Evolutionary conservation across 2,113 vertebrate genomes (phyloP).

Genomic region (Centropus bengalensis): DNA sequence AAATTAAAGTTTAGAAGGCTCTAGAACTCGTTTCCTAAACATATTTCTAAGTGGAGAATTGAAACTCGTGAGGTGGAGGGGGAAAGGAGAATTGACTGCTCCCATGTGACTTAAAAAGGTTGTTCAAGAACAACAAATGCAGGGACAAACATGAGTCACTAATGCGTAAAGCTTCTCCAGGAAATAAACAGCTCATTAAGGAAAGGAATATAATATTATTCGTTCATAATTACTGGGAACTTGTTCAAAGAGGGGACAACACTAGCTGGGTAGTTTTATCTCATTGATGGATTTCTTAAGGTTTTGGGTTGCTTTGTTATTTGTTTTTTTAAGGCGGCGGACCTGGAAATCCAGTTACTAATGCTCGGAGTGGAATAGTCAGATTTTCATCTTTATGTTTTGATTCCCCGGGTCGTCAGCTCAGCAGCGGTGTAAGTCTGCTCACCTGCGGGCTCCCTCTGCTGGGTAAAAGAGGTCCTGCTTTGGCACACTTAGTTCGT

Average conservation of each 20-base stretch:
- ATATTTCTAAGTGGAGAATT: background rate
- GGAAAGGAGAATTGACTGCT: background rate
- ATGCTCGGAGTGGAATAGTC: background rate
- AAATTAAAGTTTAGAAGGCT: slow-evolving; percentile 22
- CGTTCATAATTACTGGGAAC: background rate
- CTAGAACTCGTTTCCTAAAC: background rate
- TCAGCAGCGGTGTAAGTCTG: background rate
- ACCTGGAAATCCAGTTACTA: background rate
- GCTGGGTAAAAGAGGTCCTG: background rate
- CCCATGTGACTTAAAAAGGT: background rate
- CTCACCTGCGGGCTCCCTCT: background rate
- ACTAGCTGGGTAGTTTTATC: background rate
- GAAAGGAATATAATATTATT: background rate
- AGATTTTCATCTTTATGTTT: background rate
- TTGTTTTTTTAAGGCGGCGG: background rate
- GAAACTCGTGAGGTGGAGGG: background rate
- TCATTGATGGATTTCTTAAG: background rate
- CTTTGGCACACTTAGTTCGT: background rate
- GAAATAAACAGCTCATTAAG: background rate
- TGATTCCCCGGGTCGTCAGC: background rate
- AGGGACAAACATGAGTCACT: background rate
- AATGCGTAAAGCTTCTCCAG: background rate
- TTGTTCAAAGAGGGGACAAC: background rate
- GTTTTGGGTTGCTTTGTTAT: too few relatives aligned
- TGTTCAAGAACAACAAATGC: background rate